These are phyloP conservation scores for Ormyrus thymus DNA, from an alignment of 2,888 invertebrate species.

Conservation along the genomic window DNA sequence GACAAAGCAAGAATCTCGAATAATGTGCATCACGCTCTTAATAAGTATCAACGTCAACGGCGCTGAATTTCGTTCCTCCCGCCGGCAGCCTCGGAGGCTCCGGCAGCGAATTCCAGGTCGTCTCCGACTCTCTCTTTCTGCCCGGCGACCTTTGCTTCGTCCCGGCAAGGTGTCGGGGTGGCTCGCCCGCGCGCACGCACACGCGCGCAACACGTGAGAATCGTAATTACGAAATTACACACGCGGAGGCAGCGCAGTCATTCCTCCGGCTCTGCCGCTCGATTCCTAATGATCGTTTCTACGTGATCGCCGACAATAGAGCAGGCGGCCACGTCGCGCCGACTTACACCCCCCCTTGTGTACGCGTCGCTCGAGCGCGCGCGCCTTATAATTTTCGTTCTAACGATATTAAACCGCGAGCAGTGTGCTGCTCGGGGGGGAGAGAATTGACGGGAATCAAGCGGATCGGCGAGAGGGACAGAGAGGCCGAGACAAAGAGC, in stretches of 20 bases:
- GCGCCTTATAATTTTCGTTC: conserved; percentile 59
- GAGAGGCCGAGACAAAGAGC: conserved; percentile 18
- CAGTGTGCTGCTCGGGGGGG: conserved; percentile 23
- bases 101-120: conserved; percentile 37
- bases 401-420: conserved; percentile 57
- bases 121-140: not conserved
- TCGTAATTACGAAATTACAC: conserved; percentile 63
- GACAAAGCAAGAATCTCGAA: conserved; percentile 35
- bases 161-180: conserved; percentile 59
- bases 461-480: conserved; percentile 1
- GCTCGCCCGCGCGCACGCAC: conserved; percentile 35
- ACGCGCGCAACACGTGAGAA: conserved; percentile 58
- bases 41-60: conserved; percentile 48
- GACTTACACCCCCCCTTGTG: conserved; percentile 40
- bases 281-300: conserved; percentile 63
- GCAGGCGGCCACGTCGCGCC: conserved; percentile 46
- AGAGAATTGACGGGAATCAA: not conserved
- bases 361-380: not conserved
- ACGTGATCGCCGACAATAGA: conserved; percentile 61
- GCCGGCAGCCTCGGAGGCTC: not conserved
- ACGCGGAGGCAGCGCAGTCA: conserved; percentile 43
- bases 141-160: not conserved
- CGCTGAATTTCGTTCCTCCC: conserved; percentile 11
- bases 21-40: conserved; percentile 42
- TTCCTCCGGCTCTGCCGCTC: conserved; percentile 58